A percentile compares a stretch with the other conserved stretches of the same genome.
These are phyloP conservation scores for Saturnia pavonia DNA, from an alignment of 2,888 invertebrate genomes.

Conservation along the genomic window DNA sequence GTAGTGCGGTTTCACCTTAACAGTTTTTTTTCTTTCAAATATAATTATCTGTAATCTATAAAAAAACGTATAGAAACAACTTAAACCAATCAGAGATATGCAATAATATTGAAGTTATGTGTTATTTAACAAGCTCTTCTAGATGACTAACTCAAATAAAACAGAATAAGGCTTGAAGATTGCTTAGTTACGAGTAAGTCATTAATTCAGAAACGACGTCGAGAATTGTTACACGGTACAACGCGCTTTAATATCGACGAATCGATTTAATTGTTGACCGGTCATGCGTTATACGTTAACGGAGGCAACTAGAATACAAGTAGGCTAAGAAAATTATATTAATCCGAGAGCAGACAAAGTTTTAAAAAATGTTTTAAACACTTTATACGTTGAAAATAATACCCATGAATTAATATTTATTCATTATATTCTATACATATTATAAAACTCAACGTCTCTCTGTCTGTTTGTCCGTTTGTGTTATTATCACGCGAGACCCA, in stretches of 20 bases:
- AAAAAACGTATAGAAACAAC: no score
- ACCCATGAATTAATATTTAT: no score
- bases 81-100: not conserved
- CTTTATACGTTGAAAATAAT: no score
- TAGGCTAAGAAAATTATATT: not conserved
- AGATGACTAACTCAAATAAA: not conserved
- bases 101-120: not conserved
- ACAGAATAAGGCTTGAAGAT: not conserved
- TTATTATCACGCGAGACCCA: no score
- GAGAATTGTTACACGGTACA: conserved; percentile 4
- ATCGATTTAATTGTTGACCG: not conserved
- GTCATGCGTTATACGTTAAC: not conserved
- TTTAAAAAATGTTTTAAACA: no score
- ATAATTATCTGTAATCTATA: no score
- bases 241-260: not conserved
- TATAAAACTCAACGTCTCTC: no score
- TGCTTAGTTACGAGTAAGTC: not conserved
- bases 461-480: no score
- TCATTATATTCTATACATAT: no score
- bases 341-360: no score
- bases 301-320: not conserved
- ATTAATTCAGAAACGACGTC: not conserved
- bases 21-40: no score
- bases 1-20: no score
- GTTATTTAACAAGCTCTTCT: not conserved